These are phyloP conservation scores for Synanthedon formicaeformis DNA, from an alignment of 2,888 invertebrate genomes.

Conservation along the genomic window DNA sequence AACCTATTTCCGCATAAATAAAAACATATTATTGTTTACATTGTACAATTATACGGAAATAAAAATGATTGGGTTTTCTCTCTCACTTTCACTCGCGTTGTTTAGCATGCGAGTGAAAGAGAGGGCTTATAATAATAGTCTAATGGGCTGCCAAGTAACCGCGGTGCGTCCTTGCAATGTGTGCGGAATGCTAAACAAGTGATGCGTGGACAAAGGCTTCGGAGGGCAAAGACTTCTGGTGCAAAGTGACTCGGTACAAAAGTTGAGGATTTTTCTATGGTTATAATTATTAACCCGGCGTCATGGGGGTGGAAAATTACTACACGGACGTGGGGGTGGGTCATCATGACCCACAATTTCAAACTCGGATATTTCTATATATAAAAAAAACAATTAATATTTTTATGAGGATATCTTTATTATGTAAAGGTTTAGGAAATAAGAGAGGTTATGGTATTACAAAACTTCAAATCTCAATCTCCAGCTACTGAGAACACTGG, in stretches of 20 bases:
- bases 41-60: neutral
- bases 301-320: too few species aligned
- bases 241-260: conserved; percentile 1
- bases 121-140: neutral
- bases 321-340: too few species aligned
- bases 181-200: conserved; percentile 2
- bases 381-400: too few species aligned
- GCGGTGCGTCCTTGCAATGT: conserved; percentile 1
- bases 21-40: neutral
- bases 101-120: neutral
- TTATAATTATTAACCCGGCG: too few species aligned
- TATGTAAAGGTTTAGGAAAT: too few species aligned
- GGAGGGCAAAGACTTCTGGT: conserved; percentile 5
- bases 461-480: too few species aligned
- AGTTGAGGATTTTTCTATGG: neutral
- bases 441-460: too few species aligned
- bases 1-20: neutral
- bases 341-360: too few species aligned
- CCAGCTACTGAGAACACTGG: too few species aligned
- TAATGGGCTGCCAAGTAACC: neutral
- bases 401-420: too few species aligned
- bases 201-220: conserved; percentile 2
- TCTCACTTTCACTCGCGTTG: neutral
- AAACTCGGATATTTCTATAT: too few species aligned
- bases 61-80: neutral